Base-by-base conservation (phyloP, 1,140 invertebrate genomes). In the Drosophila parabipectinata region DNA sequence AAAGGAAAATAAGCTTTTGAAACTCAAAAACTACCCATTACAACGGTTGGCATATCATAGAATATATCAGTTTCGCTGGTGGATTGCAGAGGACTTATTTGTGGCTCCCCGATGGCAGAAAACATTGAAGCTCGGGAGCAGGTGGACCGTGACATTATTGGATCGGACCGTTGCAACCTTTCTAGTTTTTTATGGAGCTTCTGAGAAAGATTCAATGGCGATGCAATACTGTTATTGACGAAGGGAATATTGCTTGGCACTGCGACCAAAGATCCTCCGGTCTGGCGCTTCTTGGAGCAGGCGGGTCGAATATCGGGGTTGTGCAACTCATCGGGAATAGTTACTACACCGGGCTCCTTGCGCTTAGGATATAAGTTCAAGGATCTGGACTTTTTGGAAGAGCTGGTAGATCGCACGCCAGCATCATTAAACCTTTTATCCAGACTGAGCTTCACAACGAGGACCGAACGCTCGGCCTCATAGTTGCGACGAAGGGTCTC, bases 391-490 rank as follows among this genome's bases (percentile, higher is more conserved):
- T 34, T 18, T 34, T 67, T 44, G 15, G 6, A 15, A 9, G 15
- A 12, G 41, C 18, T 10, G n/a, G 9, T 7, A 21, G 8, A 24
- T 47, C 7, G 18, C 10, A 3, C 6, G 18, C 44, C 18, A 10
- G 18, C 18, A 21, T 3, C 21, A 7, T 30, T 48, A 10, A 69
- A 69, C 2, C 67, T 44, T 15, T 24, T 32, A 44, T 71, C 67
- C 52, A 48, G 30, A 15, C 67, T 71, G 18, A 71, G 63, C 14
- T 30, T 32, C 24, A 50, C 10, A 24, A 74, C 69, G 45, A 74
- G 30, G 4, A 7, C 28, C 15, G 58, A 63, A 14, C 71, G 37
- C 28, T 74, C 72, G 2, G 18, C 1, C 48, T 66, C 72, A 15
- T 64, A 74, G 8, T 54, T 66, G 2, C 18, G 12, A 2, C 53